phyloP scores from a whole-genome alignment of 2,113 vertebrate species.

The Hylia prasina region DNA sequence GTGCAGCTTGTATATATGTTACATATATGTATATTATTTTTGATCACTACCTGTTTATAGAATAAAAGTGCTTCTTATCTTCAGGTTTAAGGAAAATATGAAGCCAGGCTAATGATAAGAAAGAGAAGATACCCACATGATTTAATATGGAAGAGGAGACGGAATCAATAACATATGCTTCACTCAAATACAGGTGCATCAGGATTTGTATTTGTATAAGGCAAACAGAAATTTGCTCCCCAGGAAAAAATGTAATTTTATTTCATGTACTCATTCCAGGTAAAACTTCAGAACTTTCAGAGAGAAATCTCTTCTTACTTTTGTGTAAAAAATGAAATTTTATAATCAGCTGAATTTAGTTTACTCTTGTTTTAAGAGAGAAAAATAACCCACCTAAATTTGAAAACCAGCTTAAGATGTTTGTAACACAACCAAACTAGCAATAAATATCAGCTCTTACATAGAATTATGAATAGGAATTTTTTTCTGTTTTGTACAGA shows the following conservation, averaged over 20 bases:
- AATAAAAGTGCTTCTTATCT: background rate
- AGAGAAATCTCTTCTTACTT: background rate
- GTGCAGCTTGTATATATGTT: background rate
- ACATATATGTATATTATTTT: background rate
- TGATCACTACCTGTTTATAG: background rate
- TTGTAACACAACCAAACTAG: background rate
- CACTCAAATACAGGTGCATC: background rate
- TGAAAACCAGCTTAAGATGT: background rate
- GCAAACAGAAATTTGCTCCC: background rate
- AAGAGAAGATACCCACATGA: background rate
- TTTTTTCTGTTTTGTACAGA: background rate
- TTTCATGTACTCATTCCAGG: background rate
- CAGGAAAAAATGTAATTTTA: background rate
- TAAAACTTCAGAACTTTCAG: background rate
- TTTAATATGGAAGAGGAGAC: background rate
- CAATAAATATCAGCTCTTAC: background rate
- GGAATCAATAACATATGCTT: background rate
- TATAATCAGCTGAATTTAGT: background rate
- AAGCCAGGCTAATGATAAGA: background rate
- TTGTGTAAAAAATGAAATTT: background rate
- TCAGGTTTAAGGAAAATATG: background rate
- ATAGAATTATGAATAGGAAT: background rate
- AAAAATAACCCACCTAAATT: background rate
- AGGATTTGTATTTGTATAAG: background rate
- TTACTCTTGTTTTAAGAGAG: background rate